These are phyloP conservation scores for Metopia argyrocephala DNA, from an alignment of 2,888 invertebrate genomes.

Conservation along the genomic window DNA sequence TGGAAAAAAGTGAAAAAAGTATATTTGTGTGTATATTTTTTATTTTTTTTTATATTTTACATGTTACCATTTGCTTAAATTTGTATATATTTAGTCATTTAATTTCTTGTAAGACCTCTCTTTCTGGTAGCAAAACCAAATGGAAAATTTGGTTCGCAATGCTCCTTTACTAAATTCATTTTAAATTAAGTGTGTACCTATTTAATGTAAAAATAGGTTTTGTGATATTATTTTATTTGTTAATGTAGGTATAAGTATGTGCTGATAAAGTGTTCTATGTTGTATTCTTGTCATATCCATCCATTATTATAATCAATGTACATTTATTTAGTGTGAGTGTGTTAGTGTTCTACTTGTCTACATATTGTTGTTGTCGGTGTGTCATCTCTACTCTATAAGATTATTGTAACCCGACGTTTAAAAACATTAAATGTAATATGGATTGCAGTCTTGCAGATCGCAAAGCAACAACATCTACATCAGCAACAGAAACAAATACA, in stretches of 20 bases:
- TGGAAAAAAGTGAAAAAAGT: not conserved
- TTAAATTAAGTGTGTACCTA: too few species aligned
- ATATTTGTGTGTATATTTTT: not conserved
- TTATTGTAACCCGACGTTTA: slow-evolving; percentile 59
- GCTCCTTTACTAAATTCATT: too few species aligned
- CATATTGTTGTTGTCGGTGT: slow-evolving; percentile 20
- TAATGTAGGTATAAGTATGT: too few species aligned
- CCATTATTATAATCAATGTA: not conserved
- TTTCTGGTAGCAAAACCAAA: not conserved
- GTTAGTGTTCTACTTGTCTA: too few species aligned
- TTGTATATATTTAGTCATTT: slow-evolving; percentile 18
- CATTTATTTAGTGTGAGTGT: too few species aligned
- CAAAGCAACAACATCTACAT: slow-evolving; percentile 46
- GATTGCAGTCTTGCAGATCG: slow-evolving; percentile 69
- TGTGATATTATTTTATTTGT: too few species aligned
- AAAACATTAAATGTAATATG: slow-evolving; percentile 66
- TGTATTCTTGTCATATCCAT: slow-evolving; percentile 39
- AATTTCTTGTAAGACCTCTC: not conserved
- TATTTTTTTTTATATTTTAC: not conserved
- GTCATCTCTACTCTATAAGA: slow-evolving; percentile 35
- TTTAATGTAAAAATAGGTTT: too few species aligned
- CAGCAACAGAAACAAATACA: slow-evolving; percentile 28
- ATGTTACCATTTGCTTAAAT: slow-evolving; percentile 4
- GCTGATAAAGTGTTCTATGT: slow-evolving; percentile 28
- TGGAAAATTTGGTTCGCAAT: not conserved